Evolutionary conservation across 2,888 invertebrate genomes (phyloP), one percentile per base, ranked within the genome.

Genomic region (Sminthurinus aureus): DNA sequence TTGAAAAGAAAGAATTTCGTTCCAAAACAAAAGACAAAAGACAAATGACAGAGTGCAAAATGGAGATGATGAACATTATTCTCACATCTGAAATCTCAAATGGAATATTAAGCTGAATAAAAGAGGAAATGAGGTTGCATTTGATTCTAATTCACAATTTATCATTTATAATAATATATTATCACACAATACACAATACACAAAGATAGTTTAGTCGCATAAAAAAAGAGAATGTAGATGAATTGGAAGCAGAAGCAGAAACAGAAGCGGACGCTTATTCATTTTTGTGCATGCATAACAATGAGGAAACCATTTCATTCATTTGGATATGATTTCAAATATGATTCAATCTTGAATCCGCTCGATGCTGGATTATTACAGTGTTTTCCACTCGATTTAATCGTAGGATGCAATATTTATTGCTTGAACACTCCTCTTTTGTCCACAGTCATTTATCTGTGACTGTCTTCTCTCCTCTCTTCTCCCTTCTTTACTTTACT

Each of bases 301-400:
- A 77, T 77, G 77, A 18, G 58, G 22, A 77, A 64, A 77, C n/a
- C 51, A 20, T 66, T 66, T 79, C 79, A 79, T 79, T 79, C 69
- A 38, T 38, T 38, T 38, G 38, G 38, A 6, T 38, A 38, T 38
- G 38, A 38, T 38, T 38, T 38, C 38, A 38, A 38, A 79, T 69
- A 38, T 79, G 79, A 79, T 79, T 79, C 69, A 79, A 79, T 79
- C 79, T 79, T 79, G 51, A 79, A 79, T 79, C 79, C 20, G 24
- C 69, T 79, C 69, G 69, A 79, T 79, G 24, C 69, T 79, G 51
- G 69, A 79, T 79, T 79, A 79, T 79, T 69, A 79, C 79, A 69
- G 38, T 38, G 38, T 26, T 79, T 69, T 79, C 51, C 79, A 69
- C 79, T 79, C 79, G 51, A 71, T 79, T 79, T 79, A 79, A 69